A percentile compares a stretch with the other conserved stretches of the same genome.
Evolutionary conservation across 1,140 invertebrate species (phyloP).

Genomic region (Brachionus koreanus): DNA sequence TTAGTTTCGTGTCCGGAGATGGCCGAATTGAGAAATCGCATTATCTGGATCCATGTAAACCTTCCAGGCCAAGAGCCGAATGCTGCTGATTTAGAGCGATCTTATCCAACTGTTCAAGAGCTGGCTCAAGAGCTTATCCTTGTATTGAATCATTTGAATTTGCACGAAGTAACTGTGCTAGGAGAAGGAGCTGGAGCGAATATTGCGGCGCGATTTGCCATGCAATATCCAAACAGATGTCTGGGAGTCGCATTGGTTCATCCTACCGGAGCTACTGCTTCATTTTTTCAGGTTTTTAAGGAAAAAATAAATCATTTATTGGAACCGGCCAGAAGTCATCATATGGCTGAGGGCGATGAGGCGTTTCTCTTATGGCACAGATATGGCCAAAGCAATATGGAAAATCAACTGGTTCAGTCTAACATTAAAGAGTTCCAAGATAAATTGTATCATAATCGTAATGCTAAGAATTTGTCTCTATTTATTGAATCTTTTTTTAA

Average conservation of each 20-base stretch:
- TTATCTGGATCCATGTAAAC: slow-evolving; percentile 81
- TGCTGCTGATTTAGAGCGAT: slow-evolving; percentile 64
- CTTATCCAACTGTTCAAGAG: slow-evolving; percentile 34
- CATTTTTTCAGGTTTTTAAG: slow-evolving; percentile 79
- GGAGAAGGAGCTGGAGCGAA: slow-evolving; percentile 86
- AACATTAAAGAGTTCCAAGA: neutral
- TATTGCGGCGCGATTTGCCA: slow-evolving; percentile 75
- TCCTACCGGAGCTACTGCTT: slow-evolving; percentile 78
- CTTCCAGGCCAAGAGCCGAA: slow-evolving; percentile 81
- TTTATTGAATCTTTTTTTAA: slow-evolving; percentile 45
- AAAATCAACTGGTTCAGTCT: neutral
- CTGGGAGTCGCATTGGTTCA: slow-evolving; percentile 78
- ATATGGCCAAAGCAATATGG: slow-evolving; percentile 49
- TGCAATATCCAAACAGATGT: slow-evolving; percentile 70
- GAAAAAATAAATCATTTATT: slow-evolving; percentile 63
- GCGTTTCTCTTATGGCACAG: slow-evolving; percentile 47
- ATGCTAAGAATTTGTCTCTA: slow-evolving; percentile 44
- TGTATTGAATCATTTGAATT: slow-evolving; percentile 51
- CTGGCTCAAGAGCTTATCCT: slow-evolving; percentile 35
- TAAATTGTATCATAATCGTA: neutral
- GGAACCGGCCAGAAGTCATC: neutral
- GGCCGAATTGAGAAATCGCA: slow-evolving; percentile 75
- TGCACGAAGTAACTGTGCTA: slow-evolving; percentile 70
- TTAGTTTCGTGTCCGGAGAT: slow-evolving; percentile 73
- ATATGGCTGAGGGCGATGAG: neutral